Percentiles rank a stretch among this genome's conserved stretches.
These are phyloP conservation scores for Myotis lucifugus DNA, from an alignment of 2,113 vertebrate species.

Conservation along the genomic window DNA sequence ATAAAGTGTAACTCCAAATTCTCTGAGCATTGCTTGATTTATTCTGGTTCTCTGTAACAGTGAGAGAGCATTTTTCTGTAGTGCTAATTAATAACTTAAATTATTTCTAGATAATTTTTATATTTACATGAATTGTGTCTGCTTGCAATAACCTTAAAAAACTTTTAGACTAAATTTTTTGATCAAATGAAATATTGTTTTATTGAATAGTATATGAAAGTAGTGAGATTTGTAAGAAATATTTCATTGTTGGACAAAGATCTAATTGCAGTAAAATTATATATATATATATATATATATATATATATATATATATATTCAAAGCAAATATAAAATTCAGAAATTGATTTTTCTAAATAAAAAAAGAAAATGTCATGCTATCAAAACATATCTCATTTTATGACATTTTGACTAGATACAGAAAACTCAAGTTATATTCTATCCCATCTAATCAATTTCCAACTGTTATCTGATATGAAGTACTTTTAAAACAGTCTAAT, in stretches of 20 bases:
- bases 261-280: not conserved
- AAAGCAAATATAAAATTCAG: constrained; percentile 2
- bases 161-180: not conserved
- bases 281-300: not conserved
- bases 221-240: not conserved
- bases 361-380: not conserved
- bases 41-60: not conserved
- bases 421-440: not conserved
- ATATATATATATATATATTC: not conserved
- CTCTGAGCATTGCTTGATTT: no score
- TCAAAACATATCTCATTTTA: not conserved
- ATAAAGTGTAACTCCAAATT: no score
- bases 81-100: not conserved
- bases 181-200: not conserved
- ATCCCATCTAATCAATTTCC: not conserved
- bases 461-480: not conserved
- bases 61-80: not conserved
- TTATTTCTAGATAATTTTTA: not conserved
- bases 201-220: not conserved
- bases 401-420: not conserved
- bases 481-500: not conserved
- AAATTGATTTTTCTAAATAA: constrained; percentile 34
- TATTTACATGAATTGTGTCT: not conserved
- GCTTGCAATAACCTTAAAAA: not conserved
- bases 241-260: not conserved